These are phyloP conservation scores for Boleophthalmus pectinirostris DNA, from an alignment of 2,113 vertebrate genomes.

Conservation along the genomic window DNA sequence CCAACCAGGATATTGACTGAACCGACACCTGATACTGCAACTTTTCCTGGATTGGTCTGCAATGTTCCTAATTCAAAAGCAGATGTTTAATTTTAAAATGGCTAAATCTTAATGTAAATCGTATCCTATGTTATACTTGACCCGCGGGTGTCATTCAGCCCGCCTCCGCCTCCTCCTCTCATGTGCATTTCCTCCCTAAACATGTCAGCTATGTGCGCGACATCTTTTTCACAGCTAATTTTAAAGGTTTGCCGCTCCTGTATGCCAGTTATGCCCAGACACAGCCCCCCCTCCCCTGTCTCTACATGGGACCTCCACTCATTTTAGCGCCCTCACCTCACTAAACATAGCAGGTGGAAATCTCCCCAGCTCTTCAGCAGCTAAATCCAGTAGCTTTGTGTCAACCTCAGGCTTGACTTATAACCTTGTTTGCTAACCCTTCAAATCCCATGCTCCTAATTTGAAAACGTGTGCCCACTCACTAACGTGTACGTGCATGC, in stretches of 20 bases:
- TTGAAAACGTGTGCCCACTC: constrained; percentile 6
- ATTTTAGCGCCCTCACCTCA: background rate
- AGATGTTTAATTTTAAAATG: too few relatives aligned
- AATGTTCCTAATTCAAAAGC: too few relatives aligned
- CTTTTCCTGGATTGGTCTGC: too few relatives aligned
- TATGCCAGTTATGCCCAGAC: constrained; percentile 47
- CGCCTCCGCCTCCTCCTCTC: background rate
- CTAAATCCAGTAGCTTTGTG: constrained; percentile 60
- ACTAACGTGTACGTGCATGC: background rate
- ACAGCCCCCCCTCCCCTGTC: constrained; percentile 42
- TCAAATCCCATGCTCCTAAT: background rate
- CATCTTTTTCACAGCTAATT: constrained; percentile 56
- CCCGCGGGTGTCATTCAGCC: background rate
- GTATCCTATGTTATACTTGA: background rate
- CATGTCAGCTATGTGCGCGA: constrained; percentile 48
- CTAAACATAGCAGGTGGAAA: constrained; percentile 51
- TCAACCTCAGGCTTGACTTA: constrained; percentile 40
- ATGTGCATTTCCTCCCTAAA: constrained; percentile 48
- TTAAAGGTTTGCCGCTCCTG: constrained; percentile 45
- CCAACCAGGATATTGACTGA: too few relatives aligned
- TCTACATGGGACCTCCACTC: constrained; percentile 37
- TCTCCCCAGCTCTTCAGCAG: constrained; percentile 25
- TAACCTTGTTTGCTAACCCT: constrained; percentile 30
- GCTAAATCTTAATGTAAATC: background rate
- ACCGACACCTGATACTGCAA: too few relatives aligned